Conservation (phyloP, 2,888 invertebrate species). For the Alsophila aescularia region DNA sequence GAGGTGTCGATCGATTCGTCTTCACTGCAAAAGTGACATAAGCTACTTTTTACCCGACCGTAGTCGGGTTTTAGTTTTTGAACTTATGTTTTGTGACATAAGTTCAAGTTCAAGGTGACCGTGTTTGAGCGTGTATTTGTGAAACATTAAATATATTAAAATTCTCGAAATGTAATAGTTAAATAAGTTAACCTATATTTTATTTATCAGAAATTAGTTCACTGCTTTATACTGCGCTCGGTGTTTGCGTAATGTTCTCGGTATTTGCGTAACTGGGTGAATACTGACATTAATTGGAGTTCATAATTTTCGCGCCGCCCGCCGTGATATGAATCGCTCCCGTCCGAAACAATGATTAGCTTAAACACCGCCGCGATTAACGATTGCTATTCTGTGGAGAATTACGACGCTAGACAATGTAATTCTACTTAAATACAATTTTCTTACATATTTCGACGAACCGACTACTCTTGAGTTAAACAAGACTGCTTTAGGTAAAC, state of each 20-base stretch:
- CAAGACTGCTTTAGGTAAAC: too few species aligned
- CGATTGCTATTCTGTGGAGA: constrained; percentile 8
- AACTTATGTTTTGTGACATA: too few species aligned
- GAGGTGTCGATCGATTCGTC: too few species aligned
- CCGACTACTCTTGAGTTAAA: too few species aligned
- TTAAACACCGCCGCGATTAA: constrained; percentile 30
- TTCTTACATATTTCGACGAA: too few species aligned
- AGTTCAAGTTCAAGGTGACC: too few species aligned
- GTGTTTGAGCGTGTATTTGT: too few species aligned
- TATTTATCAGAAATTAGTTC: constrained; percentile 3
- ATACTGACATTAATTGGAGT: constrained; percentile 46
- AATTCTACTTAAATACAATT: neutral
- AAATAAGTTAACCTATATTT: neutral
- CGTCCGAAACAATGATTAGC: constrained; percentile 38
- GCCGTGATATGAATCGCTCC: constrained; percentile 36
- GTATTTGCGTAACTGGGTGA: constrained; percentile 45
- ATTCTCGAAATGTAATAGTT: neutral
- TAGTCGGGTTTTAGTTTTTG: too few species aligned
- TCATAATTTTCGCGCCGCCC: constrained; percentile 46
- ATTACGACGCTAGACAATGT: constrained; percentile 7
- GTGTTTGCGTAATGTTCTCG: constrained; percentile 40
- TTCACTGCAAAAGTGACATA: too few species aligned
- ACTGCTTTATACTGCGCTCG: constrained; percentile 9
- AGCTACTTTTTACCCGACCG: too few species aligned
- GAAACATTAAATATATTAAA: neutral